Evolutionary conservation across 2,797 vertebrate species (phyloP), one percentile per base, ranked within the genome.

Genomic region (Tragopan temminckii): DNA sequence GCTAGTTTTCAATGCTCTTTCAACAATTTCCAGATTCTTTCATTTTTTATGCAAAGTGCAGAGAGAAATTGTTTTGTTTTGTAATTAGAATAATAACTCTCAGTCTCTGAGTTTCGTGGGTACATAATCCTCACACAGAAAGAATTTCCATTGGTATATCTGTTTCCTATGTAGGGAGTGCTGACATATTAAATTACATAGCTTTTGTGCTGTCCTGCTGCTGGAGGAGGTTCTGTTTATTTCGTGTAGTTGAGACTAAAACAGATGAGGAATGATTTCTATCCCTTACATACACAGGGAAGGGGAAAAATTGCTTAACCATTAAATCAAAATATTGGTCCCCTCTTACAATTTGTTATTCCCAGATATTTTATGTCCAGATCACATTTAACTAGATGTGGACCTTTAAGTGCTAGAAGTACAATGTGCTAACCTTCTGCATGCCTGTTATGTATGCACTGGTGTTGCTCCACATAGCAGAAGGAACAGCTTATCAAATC

Each of bases 401-500:
- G 66, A 75, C 82, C 80, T 88, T 79, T 63, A 42, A 78, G 48
- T 3, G 7, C 19, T 19, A 11, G 45, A 40, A 40, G 70, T 46
- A 13, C 36, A 13, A 20, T 2, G 17, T 82, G 29, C 36, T 59
- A 27, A 78, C 53, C n/a, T 43, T 63, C 24, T 63, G 45, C 24
- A 5, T 25, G n/a, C 24, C 0, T 27, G 3, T 91, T 31, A 20
- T 1, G 0, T 63, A 16, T 33, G 38, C n/a, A 2, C 64, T 75
- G 79, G 29, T 68, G 69, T 45, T 64, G 80, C 11, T 88, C 19
- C 59, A 45, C 43, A 2, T 2, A 40, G 80, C 36, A 50, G 76
- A 78, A 88, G 80, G 85, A 84, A 13, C 90, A 90, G 62, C 80
- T 93, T 90, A 93, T 96, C 94, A 89, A 46, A 59, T 64, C 50